A percentile compares a stretch with the other conserved stretches of the same genome.
Evolutionary conservation across 1,140 invertebrate genomes (phyloP).

Genomic region (Tetragonula clypearis): DNA sequence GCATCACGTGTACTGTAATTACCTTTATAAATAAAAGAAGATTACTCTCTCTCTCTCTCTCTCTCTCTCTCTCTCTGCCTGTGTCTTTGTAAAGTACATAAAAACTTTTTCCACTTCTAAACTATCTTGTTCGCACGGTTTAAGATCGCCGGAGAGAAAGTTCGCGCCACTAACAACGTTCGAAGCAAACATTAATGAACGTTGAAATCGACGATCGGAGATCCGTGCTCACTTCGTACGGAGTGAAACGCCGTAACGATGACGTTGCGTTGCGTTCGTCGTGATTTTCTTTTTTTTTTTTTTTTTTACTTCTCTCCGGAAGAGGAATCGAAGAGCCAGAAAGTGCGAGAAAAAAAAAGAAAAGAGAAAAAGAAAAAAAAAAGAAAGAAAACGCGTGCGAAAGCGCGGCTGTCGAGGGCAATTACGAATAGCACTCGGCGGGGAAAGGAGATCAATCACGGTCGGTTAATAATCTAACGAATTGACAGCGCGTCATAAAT

Average conservation of each 20-base stretch:
- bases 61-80: not conserved
- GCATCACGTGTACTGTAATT: not conserved
- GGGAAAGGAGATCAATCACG: conserved; percentile 61
- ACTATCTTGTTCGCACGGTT: not conserved
- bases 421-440: conserved; percentile 52
- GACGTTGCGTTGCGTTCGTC: not conserved
- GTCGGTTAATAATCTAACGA: conserved; percentile 63
- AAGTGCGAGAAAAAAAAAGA: too few relatives aligned
- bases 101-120: not conserved
- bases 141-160: not conserved
- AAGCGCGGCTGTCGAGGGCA: conserved; percentile 30
- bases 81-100: too few relatives aligned
- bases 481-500: conserved; percentile 62
- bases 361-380: not conserved
- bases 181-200: conserved; percentile 3
- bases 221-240: not conserved
- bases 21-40: not conserved
- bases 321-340: too few relatives aligned
- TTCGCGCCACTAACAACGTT: not conserved
- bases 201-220: not conserved
- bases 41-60: not conserved
- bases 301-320: not conserved
- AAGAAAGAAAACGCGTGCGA: not conserved
- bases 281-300: not conserved
- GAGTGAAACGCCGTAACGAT: not conserved